Evolutionary conservation across 2,113 vertebrate species (phyloP), one percentile per base, ranked within the genome.

Genomic region (Amphilophus citrinellus): DNA sequence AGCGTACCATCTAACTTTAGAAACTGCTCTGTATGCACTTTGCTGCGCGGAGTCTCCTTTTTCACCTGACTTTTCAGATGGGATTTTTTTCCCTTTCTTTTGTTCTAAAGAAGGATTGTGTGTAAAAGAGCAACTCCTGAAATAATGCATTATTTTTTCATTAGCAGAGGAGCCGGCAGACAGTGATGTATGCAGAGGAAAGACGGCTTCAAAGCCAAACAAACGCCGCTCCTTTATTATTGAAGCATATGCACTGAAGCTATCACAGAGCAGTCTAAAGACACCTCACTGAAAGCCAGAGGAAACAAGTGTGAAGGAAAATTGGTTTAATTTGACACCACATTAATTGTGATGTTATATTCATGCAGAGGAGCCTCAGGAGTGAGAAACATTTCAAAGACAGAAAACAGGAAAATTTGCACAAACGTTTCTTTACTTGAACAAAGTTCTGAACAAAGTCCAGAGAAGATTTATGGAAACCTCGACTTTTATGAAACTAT

Each of bases 11-110:
- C 86, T 84, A 87, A 93, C 77, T 92, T 90, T 84, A 89, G 89
- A 93, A 93, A 91, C 47, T 87, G 81, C 87, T 84, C 39, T 84
- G 63, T 85, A 44, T 91, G 93, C 81, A 20, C 90, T 94, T 90
- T 78, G 61, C 83, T 77, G 63, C 50, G 82, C 59, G 76, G 35
- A 77, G 80, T 82, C 68, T 87, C 22, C 47, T 82, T 86, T 91
- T 91, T 84, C 79, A 78, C 75, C 61, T 84, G 61, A 32, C 66
- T 73, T 53, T 73, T 73, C 44, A 73, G 66, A 73, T 30, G 66
- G 66, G 44, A 73, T 30, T 71, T 71, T 0, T 0, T 17, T 3
- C 6, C 11, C 66, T 53, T 53, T 53, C 66, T 53, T 73, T 73
- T 73, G 66, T 73, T 73, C 47, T 53, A 32, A 65, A 68, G 47